These are phyloP conservation scores for Acronicta alni DNA, from an alignment of 2,888 invertebrate species.

Conservation along the genomic window DNA sequence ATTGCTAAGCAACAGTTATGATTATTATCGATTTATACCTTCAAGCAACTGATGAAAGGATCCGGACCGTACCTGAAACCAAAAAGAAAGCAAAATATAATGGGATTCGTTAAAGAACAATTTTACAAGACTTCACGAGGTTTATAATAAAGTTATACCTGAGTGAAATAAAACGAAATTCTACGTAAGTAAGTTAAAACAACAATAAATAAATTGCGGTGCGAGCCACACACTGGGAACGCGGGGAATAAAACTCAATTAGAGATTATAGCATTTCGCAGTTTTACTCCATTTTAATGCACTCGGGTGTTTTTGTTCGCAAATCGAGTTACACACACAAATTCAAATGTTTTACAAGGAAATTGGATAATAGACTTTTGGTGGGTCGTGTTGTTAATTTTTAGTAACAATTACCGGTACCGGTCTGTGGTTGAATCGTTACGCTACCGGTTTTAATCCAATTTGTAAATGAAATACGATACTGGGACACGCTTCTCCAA, in stretches of 20 bases:
- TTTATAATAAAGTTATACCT: constrained; percentile 46
- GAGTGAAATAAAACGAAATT: constrained; percentile 54
- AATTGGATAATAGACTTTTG: constrained; percentile 37
- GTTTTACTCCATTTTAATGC: constrained; percentile 64
- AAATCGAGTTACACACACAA: constrained; percentile 56
- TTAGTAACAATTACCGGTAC: constrained; percentile 29
- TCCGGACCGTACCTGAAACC: constrained; percentile 38
- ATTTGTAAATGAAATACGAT: constrained; percentile 10
- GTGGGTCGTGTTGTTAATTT: constrained; percentile 30
- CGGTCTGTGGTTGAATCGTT: constrained; percentile 7
- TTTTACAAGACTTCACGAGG: constrained; percentile 20
- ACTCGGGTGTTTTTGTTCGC: constrained; percentile 58
- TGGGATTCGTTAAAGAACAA: constrained; percentile 30
- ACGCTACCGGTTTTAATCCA: constrained; percentile 30
- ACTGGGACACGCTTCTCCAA: neutral
- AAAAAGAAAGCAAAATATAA: constrained; percentile 23
- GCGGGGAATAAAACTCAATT: constrained; percentile 72
- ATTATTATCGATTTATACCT: neutral
- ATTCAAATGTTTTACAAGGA: constrained; percentile 53
- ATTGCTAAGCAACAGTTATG: too few species aligned
- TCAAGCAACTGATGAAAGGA: neutral
- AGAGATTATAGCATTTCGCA: constrained; percentile 70
- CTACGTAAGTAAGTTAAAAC: constrained; percentile 52
- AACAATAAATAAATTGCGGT: constrained; percentile 60
- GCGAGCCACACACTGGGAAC: constrained; percentile 56